These are phyloP conservation scores for Rhineura floridana DNA, from an alignment of 2,113 vertebrate species.

Conservation along the genomic window DNA sequence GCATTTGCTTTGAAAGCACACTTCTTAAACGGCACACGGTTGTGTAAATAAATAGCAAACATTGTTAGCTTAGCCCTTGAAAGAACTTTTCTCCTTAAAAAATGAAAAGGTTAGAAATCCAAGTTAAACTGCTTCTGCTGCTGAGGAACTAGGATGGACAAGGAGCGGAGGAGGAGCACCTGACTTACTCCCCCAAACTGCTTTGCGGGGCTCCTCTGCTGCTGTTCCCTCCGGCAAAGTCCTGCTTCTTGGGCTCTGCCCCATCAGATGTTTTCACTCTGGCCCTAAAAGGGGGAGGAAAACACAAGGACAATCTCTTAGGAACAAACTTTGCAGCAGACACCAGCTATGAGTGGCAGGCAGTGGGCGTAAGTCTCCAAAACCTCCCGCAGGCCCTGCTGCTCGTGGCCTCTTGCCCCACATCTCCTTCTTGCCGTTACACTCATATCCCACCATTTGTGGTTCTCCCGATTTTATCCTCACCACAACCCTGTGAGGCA, in stretches of 20 bases:
- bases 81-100: background rate
- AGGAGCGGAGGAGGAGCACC: too few relatives aligned
- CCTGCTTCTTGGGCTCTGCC: background rate
- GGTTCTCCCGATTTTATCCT: too few relatives aligned
- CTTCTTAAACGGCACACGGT: background rate
- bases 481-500: too few relatives aligned
- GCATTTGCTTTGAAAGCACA: background rate
- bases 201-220: background rate
- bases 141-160: background rate
- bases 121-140: background rate
- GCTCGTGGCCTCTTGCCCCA: background rate
- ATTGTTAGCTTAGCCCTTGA: background rate
- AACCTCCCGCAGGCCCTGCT: background rate
- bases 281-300: background rate
- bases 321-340: background rate
- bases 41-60: background rate
- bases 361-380: background rate
- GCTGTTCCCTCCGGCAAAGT: background rate
- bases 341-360: background rate
- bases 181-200: background rate
- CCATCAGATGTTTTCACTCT: background rate
- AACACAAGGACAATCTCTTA: background rate
- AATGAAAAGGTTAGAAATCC: background rate
- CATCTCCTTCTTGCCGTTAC: background rate
- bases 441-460: too few relatives aligned